Conservation (phyloP, 2,797 vertebrate species). For the Galago senegalensis region DNA sequence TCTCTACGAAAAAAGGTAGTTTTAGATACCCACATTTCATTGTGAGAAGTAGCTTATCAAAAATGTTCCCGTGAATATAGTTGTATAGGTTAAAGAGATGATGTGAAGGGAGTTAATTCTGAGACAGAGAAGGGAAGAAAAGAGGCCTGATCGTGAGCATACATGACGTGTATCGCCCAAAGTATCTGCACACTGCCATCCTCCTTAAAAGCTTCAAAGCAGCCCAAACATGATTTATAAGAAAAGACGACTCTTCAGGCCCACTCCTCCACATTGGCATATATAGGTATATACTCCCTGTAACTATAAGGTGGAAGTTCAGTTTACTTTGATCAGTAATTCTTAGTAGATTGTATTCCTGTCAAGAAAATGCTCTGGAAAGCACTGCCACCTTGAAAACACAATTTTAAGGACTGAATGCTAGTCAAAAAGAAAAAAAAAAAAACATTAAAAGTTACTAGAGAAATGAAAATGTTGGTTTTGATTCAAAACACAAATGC, state of each 20-base stretch:
- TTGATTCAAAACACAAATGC: slow-evolving; percentile 26
- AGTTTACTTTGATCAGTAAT: not conserved
- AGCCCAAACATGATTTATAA: not conserved
- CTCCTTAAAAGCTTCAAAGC: not conserved
- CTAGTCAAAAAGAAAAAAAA: not conserved
- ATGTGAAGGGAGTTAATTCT: not conserved
- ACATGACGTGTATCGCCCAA: not conserved
- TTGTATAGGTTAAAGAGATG: not conserved
- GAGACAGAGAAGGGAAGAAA: not conserved
- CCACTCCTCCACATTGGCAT: not conserved
- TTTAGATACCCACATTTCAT: not conserved
- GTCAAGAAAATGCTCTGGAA: slow-evolving; percentile 44
- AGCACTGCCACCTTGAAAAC: slow-evolving; percentile 4
- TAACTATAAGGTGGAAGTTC: not conserved
- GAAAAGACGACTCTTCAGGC: not conserved
- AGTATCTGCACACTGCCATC: not conserved
- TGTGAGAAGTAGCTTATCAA: not conserved
- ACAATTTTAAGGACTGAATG: slow-evolving; percentile 3
- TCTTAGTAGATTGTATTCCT: slow-evolving; percentile 32
- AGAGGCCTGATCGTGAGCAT: not conserved
- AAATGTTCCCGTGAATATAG: not conserved
- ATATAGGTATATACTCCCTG: too few relatives aligned
- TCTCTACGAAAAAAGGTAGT: not conserved
- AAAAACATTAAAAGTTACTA: not conserved
- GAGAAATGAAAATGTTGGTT: slow-evolving; percentile 17